Conservation (phyloP, 2,113 vertebrate species). For the Prunella fulvescens region DNA sequence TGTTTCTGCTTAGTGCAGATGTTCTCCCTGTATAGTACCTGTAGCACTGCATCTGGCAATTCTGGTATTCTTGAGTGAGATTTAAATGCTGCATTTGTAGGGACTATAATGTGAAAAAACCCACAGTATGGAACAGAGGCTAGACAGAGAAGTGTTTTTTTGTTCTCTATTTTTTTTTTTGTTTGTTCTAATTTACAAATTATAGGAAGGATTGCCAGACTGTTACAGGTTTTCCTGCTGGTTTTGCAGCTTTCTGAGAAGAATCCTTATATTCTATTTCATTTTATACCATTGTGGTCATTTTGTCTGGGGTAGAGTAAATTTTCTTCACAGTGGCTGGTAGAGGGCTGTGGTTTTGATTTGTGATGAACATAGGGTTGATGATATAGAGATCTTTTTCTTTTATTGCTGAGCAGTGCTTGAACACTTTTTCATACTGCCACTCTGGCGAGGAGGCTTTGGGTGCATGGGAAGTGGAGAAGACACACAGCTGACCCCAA, state of each 20-base stretch:
- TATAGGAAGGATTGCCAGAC: background rate
- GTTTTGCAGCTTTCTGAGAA: background rate
- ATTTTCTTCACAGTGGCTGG: background rate
- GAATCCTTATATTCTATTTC: background rate
- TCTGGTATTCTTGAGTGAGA: background rate
- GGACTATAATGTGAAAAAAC: background rate
- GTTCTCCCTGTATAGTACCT: background rate
- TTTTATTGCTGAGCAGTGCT: background rate
- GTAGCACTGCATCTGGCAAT: background rate
- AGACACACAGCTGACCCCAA: no score
- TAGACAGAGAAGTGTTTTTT: background rate
- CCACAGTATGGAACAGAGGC: rapidly evolving
- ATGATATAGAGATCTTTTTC: background rate
- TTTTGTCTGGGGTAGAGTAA: background rate
- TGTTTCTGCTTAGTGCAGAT: background rate
- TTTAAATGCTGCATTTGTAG: background rate
- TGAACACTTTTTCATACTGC: background rate
- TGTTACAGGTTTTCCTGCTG: background rate
- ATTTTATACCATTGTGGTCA: background rate
- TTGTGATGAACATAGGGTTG: background rate
- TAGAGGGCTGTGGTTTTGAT: background rate
- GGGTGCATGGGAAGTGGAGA: background rate
- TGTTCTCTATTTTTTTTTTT: background rate
- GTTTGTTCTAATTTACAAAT: background rate
- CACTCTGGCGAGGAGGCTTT: no score